phyloP scores from a whole-genome alignment of 2,797 vertebrate species.

The Pangasius larnaudii region DNA sequence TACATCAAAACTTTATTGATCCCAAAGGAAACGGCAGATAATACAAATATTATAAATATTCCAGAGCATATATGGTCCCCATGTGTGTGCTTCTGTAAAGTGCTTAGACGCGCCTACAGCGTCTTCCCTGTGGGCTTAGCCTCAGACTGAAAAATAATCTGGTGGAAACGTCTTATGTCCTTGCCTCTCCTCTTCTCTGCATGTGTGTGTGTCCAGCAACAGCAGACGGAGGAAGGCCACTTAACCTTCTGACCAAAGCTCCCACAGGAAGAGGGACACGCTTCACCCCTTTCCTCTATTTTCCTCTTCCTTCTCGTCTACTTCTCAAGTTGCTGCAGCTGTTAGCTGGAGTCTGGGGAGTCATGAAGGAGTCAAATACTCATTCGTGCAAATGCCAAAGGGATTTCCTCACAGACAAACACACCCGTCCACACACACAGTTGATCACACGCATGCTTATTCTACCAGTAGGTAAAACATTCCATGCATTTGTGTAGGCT shows the following conservation, averaged over 20 bases:
- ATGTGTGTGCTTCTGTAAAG: background rate
- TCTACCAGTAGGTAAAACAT: background rate
- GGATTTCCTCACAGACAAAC: conserved; percentile 44
- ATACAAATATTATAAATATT: background rate
- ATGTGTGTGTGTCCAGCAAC: conserved; percentile 28
- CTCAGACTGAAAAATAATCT: conserved; percentile 10
- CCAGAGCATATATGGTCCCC: background rate
- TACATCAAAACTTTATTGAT: background rate
- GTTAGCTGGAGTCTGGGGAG: conserved; percentile 62
- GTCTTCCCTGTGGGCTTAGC: conserved; percentile 5
- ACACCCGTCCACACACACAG: conserved; percentile 4
- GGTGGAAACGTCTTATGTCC: conserved; percentile 6
- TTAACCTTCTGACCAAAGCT: conserved; percentile 45
- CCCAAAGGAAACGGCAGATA: background rate
- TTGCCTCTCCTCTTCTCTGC: conserved; percentile 3
- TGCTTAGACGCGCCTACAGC: background rate
- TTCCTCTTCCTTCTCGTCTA: conserved; percentile 32
- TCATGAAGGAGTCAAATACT: conserved; percentile 46
- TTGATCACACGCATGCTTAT: conserved; percentile 21
- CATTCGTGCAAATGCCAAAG: conserved; percentile 53
- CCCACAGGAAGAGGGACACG: conserved; percentile 32
- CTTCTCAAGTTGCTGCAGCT: conserved; percentile 68
- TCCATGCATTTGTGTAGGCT: background rate
- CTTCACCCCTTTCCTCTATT: conserved; percentile 15
- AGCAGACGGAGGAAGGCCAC: conserved; percentile 26